Percentiles rank a stretch among this genome's conserved stretches.
These are phyloP conservation scores for Nephrotoma flavescens DNA, from an alignment of 2,888 invertebrate species.

Conservation along the genomic window DNA sequence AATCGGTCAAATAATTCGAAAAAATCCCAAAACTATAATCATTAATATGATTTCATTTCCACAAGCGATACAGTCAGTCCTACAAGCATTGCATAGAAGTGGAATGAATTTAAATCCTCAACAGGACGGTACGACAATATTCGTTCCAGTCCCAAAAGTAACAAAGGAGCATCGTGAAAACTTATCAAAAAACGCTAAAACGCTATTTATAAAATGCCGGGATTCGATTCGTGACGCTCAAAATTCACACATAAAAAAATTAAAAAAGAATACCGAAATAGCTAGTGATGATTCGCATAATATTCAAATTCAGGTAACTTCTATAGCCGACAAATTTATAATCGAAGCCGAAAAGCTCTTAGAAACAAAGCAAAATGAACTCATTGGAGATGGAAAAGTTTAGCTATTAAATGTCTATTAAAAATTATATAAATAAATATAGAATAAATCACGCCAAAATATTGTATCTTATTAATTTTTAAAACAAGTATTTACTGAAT, in stretches of 20 bases:
- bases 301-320: slow-evolving; percentile 53
- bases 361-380: slow-evolving; percentile 57
- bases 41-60: slow-evolving; percentile 75
- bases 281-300: slow-evolving; percentile 54
- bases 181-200: slow-evolving; percentile 77
- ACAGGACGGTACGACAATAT: slow-evolving; percentile 84
- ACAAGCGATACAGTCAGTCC: slow-evolving; percentile 65
- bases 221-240: slow-evolving; percentile 62
- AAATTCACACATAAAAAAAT: slow-evolving; percentile 50
- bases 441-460: slow-evolving; percentile 1
- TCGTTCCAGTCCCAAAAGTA: slow-evolving; percentile 78
- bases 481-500: not conserved
- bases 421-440: not conserved
- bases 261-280: slow-evolving; percentile 53
- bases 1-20: slow-evolving; percentile 72
- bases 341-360: slow-evolving; percentile 47
- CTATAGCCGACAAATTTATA: slow-evolving; percentile 52
- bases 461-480: not conserved
- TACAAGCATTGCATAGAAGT: slow-evolving; percentile 61
- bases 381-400: slow-evolving; percentile 33
- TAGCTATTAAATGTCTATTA: not conserved
- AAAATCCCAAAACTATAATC: slow-evolving; percentile 73
- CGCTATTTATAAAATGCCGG: slow-evolving; percentile 61
- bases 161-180: slow-evolving; percentile 86
- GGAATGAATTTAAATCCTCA: slow-evolving; percentile 89